These are phyloP conservation scores for Endomychus coccineus DNA, from an alignment of 2,888 invertebrate species.

Conservation along the genomic window DNA sequence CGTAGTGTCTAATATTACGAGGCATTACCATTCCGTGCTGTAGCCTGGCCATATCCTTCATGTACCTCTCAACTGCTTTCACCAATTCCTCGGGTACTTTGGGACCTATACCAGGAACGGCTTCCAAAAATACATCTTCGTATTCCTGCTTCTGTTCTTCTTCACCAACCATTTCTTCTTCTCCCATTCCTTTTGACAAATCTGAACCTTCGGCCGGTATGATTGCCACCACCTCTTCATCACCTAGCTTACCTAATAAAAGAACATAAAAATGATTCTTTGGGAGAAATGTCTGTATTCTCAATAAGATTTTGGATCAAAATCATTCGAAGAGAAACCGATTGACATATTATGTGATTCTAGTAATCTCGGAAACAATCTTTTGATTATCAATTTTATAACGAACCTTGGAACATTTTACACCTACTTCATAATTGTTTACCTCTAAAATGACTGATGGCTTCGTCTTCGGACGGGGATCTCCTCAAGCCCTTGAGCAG, in stretches of 20 bases:
- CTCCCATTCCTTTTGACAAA: constrained; percentile 4
- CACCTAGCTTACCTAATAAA: constrained; percentile 1
- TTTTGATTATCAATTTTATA: too few species aligned
- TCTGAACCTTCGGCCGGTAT: constrained; percentile 8
- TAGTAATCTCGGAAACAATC: too few species aligned
- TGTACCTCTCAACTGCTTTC: constrained; percentile 49
- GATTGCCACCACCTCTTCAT: constrained; percentile 10
- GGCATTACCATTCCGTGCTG: constrained; percentile 65
- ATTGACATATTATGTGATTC: too few species aligned
- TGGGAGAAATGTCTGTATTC: too few species aligned
- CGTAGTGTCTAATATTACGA: constrained; percentile 59
- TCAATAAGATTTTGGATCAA: too few species aligned
- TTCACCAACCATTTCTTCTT: constrained; percentile 6
- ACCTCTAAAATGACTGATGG: constrained; percentile 11
- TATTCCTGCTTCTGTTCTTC: constrained; percentile 6
- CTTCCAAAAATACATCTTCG: constrained; percentile 28
- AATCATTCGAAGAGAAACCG: too few species aligned
- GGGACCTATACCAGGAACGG: constrained; percentile 56
- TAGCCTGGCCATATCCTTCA: constrained; percentile 46
- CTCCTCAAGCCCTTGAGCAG: constrained; percentile 10
- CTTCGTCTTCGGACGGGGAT: constrained; percentile 12
- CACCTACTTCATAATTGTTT: too few species aligned
- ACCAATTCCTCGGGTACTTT: constrained; percentile 47
- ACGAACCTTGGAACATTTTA: too few species aligned
- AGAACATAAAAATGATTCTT: background rate